Evolutionary conservation across 1,140 invertebrate species (phyloP), one percentile per base, ranked within the genome.

Genomic region (Macrobrachium rosenbergii): DNA sequence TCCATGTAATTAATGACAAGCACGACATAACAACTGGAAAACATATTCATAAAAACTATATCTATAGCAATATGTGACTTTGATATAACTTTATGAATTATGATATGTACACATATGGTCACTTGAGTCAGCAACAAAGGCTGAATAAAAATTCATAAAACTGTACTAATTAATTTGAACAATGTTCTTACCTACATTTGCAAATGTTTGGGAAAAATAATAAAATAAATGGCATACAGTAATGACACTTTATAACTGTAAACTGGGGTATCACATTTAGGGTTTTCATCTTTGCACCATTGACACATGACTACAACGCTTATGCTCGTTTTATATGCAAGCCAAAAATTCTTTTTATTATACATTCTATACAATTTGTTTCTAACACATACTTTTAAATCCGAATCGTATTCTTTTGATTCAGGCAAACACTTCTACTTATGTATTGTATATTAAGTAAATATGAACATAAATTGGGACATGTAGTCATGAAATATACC

Each of bases 91-190:
- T 72, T 72, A 72, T 72, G 69, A 72, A 72, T 72, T 23, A 83
- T 83, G 82, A 83, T 83, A 83, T 83, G 82, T 83, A 83, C 82
- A 83, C 82, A 60, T 83, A 83, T 75, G 82, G 82, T 83, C 82
- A 83, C 82, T 83, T 83, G 81, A 63, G 52, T 72, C 69, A 72
- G 69, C 69, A 58, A 58, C 45, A 19, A 83, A 76, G 82, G 82
- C 67, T 45, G 45, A 82, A 59, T 73, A 72, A 82, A 58, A 23
- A 82, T 73, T 73, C 43, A 52, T 59, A 82, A 52, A 82, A 82
- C 67, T 82, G 45, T 19, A 60, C 77, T 60, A 80, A 52, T 73
- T 58, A 76, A 21, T 59, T 37, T 52, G 23, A 75, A 59, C 69
- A 72, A 72, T 28, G 69, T 43, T n/a, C 69, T 72, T 72, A n/a